These are phyloP conservation scores for Leptoclinus maculatus DNA, from an alignment of 2,797 vertebrate species.

Conservation along the genomic window DNA sequence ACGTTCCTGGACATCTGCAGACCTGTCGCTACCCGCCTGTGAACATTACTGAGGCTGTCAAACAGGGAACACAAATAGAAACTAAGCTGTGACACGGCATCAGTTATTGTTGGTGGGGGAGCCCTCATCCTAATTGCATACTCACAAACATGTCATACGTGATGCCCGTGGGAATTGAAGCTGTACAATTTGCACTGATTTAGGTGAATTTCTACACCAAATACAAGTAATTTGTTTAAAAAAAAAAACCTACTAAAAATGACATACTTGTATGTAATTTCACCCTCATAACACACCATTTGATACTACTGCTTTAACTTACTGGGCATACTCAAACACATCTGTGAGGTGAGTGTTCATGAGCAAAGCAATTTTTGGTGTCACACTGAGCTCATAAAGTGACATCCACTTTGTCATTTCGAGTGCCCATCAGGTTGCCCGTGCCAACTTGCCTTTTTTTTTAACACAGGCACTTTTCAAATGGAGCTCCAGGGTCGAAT, in stretches of 20 bases:
- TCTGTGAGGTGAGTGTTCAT: slow-evolving; percentile 14
- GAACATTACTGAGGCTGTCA: background rate
- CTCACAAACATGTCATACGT: background rate
- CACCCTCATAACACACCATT: background rate
- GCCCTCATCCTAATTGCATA: background rate
- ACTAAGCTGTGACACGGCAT: background rate
- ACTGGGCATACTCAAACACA: background rate
- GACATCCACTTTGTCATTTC: slow-evolving; percentile 34
- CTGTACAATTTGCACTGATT: background rate
- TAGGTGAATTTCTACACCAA: background rate
- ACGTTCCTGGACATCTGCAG: background rate
- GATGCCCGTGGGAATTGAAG: background rate
- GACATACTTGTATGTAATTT: background rate
- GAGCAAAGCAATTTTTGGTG: background rate
- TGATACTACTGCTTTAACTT: background rate
- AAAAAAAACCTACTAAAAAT: background rate
- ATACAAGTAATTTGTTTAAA: background rate
- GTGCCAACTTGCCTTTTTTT: slow-evolving; percentile 6
- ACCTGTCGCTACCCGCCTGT: background rate
- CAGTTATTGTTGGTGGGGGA: background rate
- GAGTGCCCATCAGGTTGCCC: slow-evolving; percentile 24
- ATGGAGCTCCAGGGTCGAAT: slow-evolving; percentile 39
- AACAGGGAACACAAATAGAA: background rate
- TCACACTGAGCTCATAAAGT: slow-evolving; percentile 37
- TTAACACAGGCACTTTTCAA: slow-evolving; percentile 26